phyloP scores from a whole-genome alignment of 2,888 invertebrate genomes.

The Sclerodermus sp. region DNA sequence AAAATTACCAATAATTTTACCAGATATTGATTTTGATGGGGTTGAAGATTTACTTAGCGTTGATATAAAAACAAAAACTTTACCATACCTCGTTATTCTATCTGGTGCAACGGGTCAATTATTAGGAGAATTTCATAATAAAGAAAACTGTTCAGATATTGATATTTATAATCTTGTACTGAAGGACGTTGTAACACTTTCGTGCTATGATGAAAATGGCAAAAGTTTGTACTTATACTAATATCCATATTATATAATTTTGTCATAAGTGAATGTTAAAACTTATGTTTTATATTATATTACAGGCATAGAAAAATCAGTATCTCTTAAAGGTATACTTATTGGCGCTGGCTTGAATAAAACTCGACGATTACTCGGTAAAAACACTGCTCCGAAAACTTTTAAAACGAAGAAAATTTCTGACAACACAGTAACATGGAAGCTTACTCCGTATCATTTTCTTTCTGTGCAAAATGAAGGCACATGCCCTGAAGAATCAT shows the following conservation, averaged over 20 bases:
- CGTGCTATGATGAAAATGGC: constrained; percentile 35
- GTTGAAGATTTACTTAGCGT: constrained; percentile 68
- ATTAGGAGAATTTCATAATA: constrained; percentile 56
- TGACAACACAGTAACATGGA: constrained; percentile 29
- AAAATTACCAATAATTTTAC: constrained; percentile 71
- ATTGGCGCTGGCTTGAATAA: constrained; percentile 16
- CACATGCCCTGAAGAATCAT: constrained; percentile 68
- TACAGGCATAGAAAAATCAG: constrained; percentile 18
- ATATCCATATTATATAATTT: background rate
- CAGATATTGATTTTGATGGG: constrained; percentile 73
- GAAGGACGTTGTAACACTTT: constrained; percentile 36
- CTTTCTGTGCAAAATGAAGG: constrained; percentile 73
- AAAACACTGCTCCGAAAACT: background rate
- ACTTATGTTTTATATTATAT: constrained; percentile 3
- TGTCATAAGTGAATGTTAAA: background rate
- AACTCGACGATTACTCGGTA: background rate
- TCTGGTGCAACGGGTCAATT: constrained; percentile 72
- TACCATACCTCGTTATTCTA: constrained; percentile 64
- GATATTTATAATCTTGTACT: constrained; percentile 37
- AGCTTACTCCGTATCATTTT: constrained; percentile 39
- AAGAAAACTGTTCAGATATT: constrained; percentile 29
- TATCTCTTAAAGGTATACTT: constrained; percentile 21
- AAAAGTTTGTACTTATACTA: constrained; percentile 26
- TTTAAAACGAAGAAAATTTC: background rate
- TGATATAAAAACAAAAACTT: constrained; percentile 26